These are phyloP conservation scores for Trachops cirrhosus DNA, from an alignment of 2,797 vertebrate genomes.

Conservation along the genomic window DNA sequence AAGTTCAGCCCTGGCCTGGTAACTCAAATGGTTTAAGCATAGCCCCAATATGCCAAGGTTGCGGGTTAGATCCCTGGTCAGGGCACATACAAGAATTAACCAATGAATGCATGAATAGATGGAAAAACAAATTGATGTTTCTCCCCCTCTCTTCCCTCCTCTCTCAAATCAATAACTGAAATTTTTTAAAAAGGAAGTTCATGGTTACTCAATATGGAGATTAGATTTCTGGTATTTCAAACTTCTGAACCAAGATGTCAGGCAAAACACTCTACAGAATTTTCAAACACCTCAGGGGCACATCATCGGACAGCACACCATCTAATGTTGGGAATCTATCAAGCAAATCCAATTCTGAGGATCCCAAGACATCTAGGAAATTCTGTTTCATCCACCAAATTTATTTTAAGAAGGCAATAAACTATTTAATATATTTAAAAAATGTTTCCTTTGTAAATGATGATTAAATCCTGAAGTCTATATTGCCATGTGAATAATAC, in stretches of 20 bases:
- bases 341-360: not conserved
- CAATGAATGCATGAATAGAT: not conserved
- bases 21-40: too few relatives aligned
- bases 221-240: not conserved
- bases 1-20: not conserved
- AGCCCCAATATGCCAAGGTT: too few relatives aligned
- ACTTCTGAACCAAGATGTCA: not conserved
- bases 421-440: not conserved
- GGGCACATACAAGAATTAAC: too few relatives aligned
- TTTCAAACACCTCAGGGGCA: not conserved
- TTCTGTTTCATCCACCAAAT: not conserved
- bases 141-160: not conserved
- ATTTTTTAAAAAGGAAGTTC: not conserved
- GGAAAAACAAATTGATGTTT: not conserved
- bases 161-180: not conserved
- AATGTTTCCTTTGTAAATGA: not conserved
- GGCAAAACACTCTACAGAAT: not conserved
- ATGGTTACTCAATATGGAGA: not conserved
- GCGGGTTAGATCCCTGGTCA: too few relatives aligned
- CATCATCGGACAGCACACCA: not conserved
- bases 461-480: not conserved
- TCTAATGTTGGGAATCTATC: not conserved
- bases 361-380: not conserved
- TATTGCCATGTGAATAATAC: not conserved
- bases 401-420: not conserved